phyloP scores from a whole-genome alignment of 2,113 vertebrate genomes.

The Beaufortia kweichowensis region DNA sequence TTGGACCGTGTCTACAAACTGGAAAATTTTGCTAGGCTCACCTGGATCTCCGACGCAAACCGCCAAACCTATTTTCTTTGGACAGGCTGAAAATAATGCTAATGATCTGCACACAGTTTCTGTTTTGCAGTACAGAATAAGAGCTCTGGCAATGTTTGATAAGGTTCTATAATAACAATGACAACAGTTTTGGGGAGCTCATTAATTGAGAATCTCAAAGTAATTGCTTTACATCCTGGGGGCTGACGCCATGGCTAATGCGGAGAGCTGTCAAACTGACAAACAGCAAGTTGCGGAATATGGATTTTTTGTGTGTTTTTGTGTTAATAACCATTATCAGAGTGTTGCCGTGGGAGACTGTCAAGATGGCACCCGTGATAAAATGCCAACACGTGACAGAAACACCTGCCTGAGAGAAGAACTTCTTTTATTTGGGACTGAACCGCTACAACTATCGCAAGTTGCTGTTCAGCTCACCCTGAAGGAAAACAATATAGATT shows the following conservation, averaged over 20 bases:
- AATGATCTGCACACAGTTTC: constrained; percentile 63
- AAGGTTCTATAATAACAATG: constrained; percentile 74
- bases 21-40: constrained; percentile 58
- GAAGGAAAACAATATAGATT: constrained; percentile 73
- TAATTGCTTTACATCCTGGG: constrained; percentile 77
- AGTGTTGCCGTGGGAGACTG: constrained; percentile 75
- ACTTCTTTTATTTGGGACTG: constrained; percentile 70
- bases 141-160: constrained; percentile 75
- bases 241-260: constrained; percentile 74
- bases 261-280: constrained; percentile 78
- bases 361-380: constrained; percentile 79
- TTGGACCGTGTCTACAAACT: constrained; percentile 10
- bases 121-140: constrained; percentile 60
- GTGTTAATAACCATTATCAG: constrained; percentile 79
- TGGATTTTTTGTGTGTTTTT: constrained; percentile 72
- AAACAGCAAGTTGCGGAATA: constrained; percentile 77
- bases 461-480: constrained; percentile 69
- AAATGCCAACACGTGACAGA: constrained; percentile 76
- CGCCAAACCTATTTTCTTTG: constrained; percentile 52
- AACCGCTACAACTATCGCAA: constrained; percentile 68
- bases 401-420: constrained; percentile 73
- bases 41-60: constrained; percentile 41
- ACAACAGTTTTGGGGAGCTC: constrained; percentile 76
- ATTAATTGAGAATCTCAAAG: constrained; percentile 77
- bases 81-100: constrained; percentile 49